Evolutionary conservation across 1,140 invertebrate genomes (phyloP).

Genomic region (Venustaconcha ellipsiformis): DNA sequence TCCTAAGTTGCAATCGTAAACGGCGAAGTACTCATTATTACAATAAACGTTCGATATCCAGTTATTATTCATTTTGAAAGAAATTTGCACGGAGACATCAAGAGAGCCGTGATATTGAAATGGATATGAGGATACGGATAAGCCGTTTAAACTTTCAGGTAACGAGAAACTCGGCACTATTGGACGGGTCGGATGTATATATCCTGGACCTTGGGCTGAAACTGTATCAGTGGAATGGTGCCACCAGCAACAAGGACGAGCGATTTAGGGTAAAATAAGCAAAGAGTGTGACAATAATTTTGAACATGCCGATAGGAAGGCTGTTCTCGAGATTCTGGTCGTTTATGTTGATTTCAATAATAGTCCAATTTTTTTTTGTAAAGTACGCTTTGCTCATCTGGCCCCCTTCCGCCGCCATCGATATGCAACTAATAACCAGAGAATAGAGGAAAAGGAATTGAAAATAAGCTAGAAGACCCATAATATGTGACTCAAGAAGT

Average conservation of each 20-base stretch:
- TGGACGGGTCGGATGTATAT: constrained; percentile 92
- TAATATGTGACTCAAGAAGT: no score
- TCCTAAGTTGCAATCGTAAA: no score
- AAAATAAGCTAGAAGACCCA: no score
- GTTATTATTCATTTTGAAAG: no score
- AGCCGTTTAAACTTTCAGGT: constrained; percentile 30
- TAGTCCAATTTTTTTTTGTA: neutral
- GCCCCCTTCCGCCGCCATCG: neutral
- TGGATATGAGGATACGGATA: no score
- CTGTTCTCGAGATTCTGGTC: neutral
- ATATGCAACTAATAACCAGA: neutral
- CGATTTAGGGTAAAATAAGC: constrained; percentile 53
- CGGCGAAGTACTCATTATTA: neutral
- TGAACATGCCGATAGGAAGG: no score
- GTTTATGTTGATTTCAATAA: neutral
- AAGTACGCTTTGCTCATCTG: neutral
- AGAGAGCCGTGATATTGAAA: no score
- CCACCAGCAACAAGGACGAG: constrained; percentile 64
- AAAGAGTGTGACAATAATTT: no score
- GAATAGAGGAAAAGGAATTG: no score
- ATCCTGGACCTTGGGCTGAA: constrained; percentile 86
- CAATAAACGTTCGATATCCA: neutral
- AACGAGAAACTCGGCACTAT: constrained; percentile 21
- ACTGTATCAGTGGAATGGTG: constrained; percentile 80
- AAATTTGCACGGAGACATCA: no score